These are phyloP conservation scores for Epinephelus malabaricus DNA, from an alignment of 2,797 vertebrate species.

Conservation along the genomic window DNA sequence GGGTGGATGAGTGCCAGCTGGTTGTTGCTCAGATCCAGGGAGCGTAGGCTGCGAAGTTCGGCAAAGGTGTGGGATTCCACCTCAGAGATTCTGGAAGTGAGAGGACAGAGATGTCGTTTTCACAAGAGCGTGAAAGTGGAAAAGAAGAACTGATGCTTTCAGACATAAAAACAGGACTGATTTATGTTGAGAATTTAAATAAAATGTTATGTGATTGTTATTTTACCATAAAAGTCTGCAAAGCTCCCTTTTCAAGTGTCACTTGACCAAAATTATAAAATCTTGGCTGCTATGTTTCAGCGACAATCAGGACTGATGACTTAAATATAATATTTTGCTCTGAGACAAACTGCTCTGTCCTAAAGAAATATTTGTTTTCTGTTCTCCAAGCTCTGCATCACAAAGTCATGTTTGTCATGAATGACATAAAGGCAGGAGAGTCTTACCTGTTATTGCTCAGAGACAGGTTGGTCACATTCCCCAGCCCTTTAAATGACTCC, in stretches of 20 bases:
- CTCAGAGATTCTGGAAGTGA: conserved; percentile 77
- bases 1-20: conserved; percentile 84
- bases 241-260: background rate
- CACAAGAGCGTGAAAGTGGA: background rate
- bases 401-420: background rate
- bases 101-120: conserved; percentile 28
- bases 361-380: background rate
- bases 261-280: background rate
- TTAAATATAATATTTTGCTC: background rate
- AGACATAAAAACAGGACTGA: background rate
- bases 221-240: background rate
- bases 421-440: background rate
- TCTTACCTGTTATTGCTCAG: conserved; percentile 88
- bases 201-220: background rate
- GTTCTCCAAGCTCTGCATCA: background rate
- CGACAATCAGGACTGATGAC: background rate
- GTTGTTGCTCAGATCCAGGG: conserved; percentile 88
- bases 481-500: conserved; percentile 82
- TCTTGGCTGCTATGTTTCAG: background rate
- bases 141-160: too few relatives aligned
- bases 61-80: conserved; percentile 84
- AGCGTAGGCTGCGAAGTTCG: conserved; percentile 80
- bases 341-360: background rate
- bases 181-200: background rate
- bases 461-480: conserved; percentile 85